phyloP scores from a whole-genome alignment of 2,888 invertebrate species.

The Ophraella communa region DNA sequence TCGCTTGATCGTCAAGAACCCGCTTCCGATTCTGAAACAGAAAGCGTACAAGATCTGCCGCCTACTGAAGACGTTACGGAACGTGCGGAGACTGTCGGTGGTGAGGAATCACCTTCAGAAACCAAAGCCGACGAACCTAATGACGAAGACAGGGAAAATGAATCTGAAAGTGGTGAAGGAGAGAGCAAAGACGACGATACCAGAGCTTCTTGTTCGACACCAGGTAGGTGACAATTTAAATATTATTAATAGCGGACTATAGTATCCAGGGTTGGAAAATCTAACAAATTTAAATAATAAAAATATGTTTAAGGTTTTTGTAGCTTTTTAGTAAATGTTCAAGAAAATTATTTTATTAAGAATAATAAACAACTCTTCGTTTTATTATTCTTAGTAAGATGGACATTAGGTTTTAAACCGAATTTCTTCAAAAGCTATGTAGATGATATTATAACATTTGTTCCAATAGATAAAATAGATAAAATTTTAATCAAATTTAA shows the following conservation, averaged over 20 bases:
- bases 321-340: too few species aligned
- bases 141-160: conserved; percentile 11
- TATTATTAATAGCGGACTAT: not conserved
- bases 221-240: conserved; percentile 16
- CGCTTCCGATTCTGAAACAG: conserved; percentile 41
- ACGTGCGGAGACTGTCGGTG: conserved; percentile 32
- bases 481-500: too few species aligned
- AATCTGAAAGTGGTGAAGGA: conserved; percentile 11
- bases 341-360: too few species aligned
- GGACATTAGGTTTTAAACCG: too few species aligned
- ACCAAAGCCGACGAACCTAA: conserved; percentile 5
- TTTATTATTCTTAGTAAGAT: too few species aligned
- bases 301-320: too few species aligned
- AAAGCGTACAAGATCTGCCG: conserved; percentile 38
- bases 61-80: conserved; percentile 36
- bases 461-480: too few species aligned
- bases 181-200: conserved; percentile 7
- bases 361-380: too few species aligned
- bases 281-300: too few species aligned
- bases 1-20: conserved; percentile 36
- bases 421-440: too few species aligned
- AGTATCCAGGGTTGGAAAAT: too few species aligned
- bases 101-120: conserved; percentile 16
- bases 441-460: too few species aligned
- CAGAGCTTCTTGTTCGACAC: conserved; percentile 9